Evolutionary conservation across 2,113 vertebrate species (phyloP).

Genomic region (Corythornis vintsioides): DNA sequence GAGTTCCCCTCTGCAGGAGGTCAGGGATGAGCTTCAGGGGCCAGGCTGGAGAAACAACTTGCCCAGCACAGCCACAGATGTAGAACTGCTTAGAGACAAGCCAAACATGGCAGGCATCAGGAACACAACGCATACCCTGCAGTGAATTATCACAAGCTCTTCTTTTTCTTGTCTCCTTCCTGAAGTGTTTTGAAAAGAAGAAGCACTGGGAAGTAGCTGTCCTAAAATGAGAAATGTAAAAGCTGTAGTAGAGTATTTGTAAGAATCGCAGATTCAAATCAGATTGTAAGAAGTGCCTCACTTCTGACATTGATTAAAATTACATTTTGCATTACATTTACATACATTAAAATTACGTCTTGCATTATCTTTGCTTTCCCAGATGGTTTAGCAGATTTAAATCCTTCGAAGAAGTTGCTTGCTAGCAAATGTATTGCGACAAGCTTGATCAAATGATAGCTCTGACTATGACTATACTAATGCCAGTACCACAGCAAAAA

Average conservation of each 20-base stretch:
- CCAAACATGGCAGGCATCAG: not conserved
- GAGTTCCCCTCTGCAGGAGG: not conserved
- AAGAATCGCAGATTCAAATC: not conserved
- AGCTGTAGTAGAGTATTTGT: not conserved
- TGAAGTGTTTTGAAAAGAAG: not conserved
- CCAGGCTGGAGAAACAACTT: not conserved
- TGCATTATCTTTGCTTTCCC: not conserved
- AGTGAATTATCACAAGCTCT: not conserved
- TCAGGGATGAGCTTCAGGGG: not conserved
- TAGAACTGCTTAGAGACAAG: not conserved
- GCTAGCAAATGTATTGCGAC: slow-evolving; percentile 20
- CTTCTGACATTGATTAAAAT: slow-evolving; percentile 26
- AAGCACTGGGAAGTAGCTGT: not conserved
- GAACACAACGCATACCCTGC: fast-evolving
- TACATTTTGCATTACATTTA: slow-evolving; percentile 24
- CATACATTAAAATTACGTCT: slow-evolving; percentile 31
- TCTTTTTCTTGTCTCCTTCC: not conserved
- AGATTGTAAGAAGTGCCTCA: not conserved
- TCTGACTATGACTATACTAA: not conserved
- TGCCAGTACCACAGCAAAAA: not conserved
- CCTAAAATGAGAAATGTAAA: not conserved
- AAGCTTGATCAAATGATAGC: not conserved
- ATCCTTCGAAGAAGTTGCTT: not conserved
- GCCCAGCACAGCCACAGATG: not conserved
- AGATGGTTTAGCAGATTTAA: slow-evolving; percentile 40